Percentiles rank a stretch among this genome's conserved stretches.
Conservation (phyloP, 64 coral and sea anemone species). For the Stylophora pistillata region DNA sequence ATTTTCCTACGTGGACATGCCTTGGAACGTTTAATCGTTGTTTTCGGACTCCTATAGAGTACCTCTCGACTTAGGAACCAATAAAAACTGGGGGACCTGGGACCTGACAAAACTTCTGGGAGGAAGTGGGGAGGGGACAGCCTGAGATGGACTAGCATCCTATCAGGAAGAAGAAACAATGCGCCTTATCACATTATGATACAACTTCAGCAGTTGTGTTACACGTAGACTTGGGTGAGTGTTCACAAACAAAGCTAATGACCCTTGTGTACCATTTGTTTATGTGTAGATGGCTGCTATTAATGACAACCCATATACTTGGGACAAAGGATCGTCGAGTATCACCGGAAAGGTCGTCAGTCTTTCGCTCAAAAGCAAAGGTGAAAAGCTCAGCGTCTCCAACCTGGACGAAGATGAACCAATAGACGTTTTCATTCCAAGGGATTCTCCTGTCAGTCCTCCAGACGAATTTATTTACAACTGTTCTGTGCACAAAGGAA, state of each 20-base stretch:
- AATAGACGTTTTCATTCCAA: slow-evolving; percentile 8
- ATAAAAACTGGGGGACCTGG: no score
- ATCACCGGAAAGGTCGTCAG: slow-evolving; percentile 14
- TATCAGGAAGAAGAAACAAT: no score
- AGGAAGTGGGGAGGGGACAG: no score
- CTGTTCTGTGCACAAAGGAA: background rate
- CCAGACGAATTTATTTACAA: background rate
- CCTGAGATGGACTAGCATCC: no score
- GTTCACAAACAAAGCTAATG: background rate
- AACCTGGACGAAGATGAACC: slow-evolving; percentile 22
- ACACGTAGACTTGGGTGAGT: no score
- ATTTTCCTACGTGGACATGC: no score
- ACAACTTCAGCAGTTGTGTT: no score
- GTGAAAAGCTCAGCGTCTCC: background rate
- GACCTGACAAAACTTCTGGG: no score
- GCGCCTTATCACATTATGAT: no score
- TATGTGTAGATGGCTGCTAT: slow-evolving; percentile 15
- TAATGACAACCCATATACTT: slow-evolving; percentile 24
- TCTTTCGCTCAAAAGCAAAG: slow-evolving; percentile 30
- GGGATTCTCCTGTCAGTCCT: background rate
- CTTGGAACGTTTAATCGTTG: no score
- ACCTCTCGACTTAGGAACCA: no score
- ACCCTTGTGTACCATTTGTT: background rate
- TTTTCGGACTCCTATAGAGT: no score
- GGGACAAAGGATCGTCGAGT: slow-evolving; percentile 20